These are phyloP conservation scores for Cecidostiba fungosa DNA, from an alignment of 2,888 invertebrate genomes.

Conservation along the genomic window DNA sequence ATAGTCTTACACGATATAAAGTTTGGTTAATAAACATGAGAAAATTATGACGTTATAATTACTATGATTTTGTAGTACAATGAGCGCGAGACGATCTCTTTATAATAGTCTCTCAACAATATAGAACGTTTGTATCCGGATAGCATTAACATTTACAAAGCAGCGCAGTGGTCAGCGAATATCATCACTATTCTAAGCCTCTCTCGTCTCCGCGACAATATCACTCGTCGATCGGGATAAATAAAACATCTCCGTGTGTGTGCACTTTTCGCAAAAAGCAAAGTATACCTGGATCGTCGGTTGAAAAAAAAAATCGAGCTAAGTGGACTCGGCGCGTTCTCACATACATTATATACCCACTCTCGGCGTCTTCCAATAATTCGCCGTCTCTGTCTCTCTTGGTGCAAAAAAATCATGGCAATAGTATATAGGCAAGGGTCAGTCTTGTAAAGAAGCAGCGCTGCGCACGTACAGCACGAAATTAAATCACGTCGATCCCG, in stretches of 20 bases:
- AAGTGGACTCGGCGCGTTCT: constrained; percentile 25
- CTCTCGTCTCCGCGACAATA: neutral
- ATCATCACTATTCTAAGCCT: neutral
- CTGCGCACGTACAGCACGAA: constrained; percentile 60
- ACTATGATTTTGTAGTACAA: neutral
- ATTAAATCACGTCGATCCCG: constrained; percentile 77
- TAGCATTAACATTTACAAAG: neutral
- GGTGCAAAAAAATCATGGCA: neutral
- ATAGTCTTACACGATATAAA: neutral
- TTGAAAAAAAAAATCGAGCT: constrained; percentile 18
- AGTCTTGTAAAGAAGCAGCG: constrained; percentile 1
- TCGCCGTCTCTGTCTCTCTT: neutral
- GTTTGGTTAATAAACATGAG: constrained; percentile 25
- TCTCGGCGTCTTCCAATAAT: constrained; percentile 39
- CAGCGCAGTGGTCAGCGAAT: neutral
- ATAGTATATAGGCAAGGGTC: constrained; percentile 1
- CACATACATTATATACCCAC: constrained; percentile 41
- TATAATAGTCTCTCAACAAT: neutral
- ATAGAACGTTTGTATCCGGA: neutral
- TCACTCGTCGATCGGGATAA: neutral
- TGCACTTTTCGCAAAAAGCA: constrained; percentile 10
- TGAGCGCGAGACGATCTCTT: neutral
- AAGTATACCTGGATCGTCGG: neutral
- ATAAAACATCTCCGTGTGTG: neutral
- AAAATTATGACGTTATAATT: constrained; percentile 9